These are phyloP conservation scores for Pecten maximus DNA, from an alignment of 2,888 invertebrate genomes.

Conservation along the genomic window DNA sequence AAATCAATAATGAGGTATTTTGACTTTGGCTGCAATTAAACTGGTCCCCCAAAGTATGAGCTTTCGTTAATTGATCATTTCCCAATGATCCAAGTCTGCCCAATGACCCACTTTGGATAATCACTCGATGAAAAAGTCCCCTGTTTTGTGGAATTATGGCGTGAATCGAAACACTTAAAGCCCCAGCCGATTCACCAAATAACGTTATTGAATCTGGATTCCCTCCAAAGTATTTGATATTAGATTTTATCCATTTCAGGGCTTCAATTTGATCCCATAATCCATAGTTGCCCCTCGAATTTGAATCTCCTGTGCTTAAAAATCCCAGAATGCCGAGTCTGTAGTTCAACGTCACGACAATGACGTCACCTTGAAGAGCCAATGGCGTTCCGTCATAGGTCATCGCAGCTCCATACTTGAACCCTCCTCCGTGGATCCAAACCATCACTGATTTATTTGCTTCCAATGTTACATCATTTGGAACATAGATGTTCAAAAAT, in stretches of 20 bases:
- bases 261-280: not conserved
- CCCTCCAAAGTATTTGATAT: not conserved
- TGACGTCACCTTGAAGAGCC: not conserved
- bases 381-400: not conserved
- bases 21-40: no score
- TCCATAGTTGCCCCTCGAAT: not conserved
- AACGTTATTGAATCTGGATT: not conserved
- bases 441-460: not conserved
- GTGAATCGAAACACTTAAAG: not conserved
- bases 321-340: not conserved
- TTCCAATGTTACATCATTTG: not conserved
- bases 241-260: not conserved
- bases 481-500: not conserved
- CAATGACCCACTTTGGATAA: not conserved
- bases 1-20: no score
- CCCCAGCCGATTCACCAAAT: not conserved
- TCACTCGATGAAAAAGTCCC: not conserved
- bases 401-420: not conserved
- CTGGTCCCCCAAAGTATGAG: no score
- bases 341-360: not conserved
- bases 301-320: not conserved
- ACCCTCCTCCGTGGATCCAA: constrained; percentile 3
- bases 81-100: not conserved
- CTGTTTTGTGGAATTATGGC: not conserved
- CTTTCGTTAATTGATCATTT: no score